Conservation (phyloP, 2,888 invertebrate species). For the Dryobotodes eremita region DNA sequence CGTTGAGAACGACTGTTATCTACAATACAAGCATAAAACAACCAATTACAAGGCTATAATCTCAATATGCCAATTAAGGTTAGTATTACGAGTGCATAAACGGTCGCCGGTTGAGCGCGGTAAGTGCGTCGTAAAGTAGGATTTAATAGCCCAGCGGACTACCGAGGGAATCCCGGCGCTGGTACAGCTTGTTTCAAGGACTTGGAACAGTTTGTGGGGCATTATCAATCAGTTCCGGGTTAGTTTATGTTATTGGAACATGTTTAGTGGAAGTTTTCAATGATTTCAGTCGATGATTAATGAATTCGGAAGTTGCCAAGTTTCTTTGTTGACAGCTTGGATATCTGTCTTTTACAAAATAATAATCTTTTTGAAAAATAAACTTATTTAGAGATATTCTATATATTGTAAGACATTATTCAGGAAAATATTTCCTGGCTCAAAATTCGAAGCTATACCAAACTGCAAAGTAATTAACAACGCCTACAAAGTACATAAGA, state of each 20-base stretch:
- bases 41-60: conserved; percentile 83
- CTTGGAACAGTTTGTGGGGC: conserved; percentile 58
- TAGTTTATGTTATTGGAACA: conserved; percentile 3
- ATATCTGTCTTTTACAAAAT: neutral
- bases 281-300: neutral
- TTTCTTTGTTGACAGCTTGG: neutral
- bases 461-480: conserved; percentile 48
- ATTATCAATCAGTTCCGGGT: conserved; percentile 58
- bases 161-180: conserved; percentile 80
- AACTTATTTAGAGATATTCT: neutral
- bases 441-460: conserved; percentile 16
- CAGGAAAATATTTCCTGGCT: conserved; percentile 5
- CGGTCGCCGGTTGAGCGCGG: conserved; percentile 76
- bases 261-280: conserved; percentile 12
- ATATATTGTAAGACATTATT: neutral
- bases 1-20: conserved; percentile 75
- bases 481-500: conserved; percentile 36
- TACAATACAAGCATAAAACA: conserved; percentile 78
- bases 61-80: conserved; percentile 89
- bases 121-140: conserved; percentile 86
- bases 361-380: neutral
- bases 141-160: conserved; percentile 84
- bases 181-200: conserved; percentile 66
- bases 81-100: conserved; percentile 85
- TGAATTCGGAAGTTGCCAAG: neutral